Evolutionary conservation across 2,113 vertebrate species (phyloP), one percentile per base, ranked within the genome.

Genomic region (Catharus minimus): DNA sequence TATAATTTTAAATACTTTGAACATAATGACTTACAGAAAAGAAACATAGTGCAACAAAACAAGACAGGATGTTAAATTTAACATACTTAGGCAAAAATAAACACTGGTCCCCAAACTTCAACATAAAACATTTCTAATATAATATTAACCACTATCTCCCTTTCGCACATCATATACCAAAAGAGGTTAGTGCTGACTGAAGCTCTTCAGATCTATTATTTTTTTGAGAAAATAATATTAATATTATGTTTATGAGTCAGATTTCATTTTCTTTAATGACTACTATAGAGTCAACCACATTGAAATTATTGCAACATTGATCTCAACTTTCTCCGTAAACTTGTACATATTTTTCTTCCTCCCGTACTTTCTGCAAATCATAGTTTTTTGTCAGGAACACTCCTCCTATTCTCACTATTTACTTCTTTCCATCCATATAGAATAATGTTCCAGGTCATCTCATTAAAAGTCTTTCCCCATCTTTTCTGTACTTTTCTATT

Each of bases 1-100:
- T 91, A 92, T 41, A 60, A 38, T 67, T 84, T 86, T 33, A 85
- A 92, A 82, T 80, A 74, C 77, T 73, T 92, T 47, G 50, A 92
- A 89, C 46, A 33, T 44, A 86, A 90, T 69, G 65, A 77, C 67
- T 88, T 78, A 66, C 62, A 88, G 24, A 36, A 89, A 49, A 83
- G 82, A 72, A 32, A 11, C 32, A 60, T 64, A 60, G 15, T 2
- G 2, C 62, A 90, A 52, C 18, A 41, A 90, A 94, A 13, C 47
- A 84, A 89, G 73, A 43, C 30, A 66, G 28, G 27, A 89, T 71
- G 72, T 50, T 86, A 87, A 82, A 95, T 74, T 56, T 62, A 75
- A 62, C 57, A 65, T 39, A 33, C 21, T 90, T 80, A 68, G 23
- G 46, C 21, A 72, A 92, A 88, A 79, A 4, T 56, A 81, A 82